phyloP scores from a whole-genome alignment of 2,888 invertebrate genomes.

The Nebria salina region DNA sequence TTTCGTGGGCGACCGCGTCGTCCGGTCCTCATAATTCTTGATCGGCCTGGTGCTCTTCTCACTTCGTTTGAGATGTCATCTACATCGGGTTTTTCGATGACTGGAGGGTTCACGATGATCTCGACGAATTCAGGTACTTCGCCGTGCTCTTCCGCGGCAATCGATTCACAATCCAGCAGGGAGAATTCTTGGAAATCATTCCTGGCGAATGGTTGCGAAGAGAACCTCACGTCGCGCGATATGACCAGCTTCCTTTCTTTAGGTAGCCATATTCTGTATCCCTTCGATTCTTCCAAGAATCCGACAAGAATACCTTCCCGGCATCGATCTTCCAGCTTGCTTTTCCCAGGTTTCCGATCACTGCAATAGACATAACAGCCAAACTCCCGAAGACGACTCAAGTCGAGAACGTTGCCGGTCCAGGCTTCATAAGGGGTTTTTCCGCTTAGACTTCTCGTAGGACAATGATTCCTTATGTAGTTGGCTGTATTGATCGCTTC shows the following conservation, averaged over 20 bases:
- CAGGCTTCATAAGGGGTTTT: slow-evolving; percentile 45
- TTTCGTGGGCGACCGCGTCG: slow-evolving; percentile 16
- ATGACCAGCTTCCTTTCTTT: slow-evolving; percentile 17
- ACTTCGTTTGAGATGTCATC: slow-evolving; percentile 10
- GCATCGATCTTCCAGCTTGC: slow-evolving; percentile 3
- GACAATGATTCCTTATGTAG: slow-evolving; percentile 54
- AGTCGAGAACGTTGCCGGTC: slow-evolving; percentile 2
- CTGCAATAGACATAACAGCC: slow-evolving; percentile 6
- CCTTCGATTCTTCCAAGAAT: slow-evolving; percentile 45
- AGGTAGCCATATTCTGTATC: slow-evolving; percentile 42
- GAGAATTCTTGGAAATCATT: slow-evolving; percentile 9
- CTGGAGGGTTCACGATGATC: slow-evolving; percentile 5
- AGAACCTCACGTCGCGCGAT: slow-evolving; percentile 25
- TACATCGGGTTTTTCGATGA: slow-evolving; percentile 6
- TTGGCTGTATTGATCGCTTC: slow-evolving; percentile 56
- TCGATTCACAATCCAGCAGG: slow-evolving; percentile 6
- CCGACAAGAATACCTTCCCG: slow-evolving; percentile 44
- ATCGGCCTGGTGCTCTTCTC: slow-evolving; percentile 20
- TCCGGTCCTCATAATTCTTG: slow-evolving; percentile 12
- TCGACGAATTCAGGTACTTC: slow-evolving; percentile 12
- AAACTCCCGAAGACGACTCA: not conserved
- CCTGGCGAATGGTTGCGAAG: not conserved
- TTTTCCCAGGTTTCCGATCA: not conserved
- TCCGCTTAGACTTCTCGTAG: slow-evolving; percentile 49
- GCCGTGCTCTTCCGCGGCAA: slow-evolving; percentile 12